phyloP scores from a whole-genome alignment of 2,113 vertebrate species.

The Coryphaenoides rupestris region DNA sequence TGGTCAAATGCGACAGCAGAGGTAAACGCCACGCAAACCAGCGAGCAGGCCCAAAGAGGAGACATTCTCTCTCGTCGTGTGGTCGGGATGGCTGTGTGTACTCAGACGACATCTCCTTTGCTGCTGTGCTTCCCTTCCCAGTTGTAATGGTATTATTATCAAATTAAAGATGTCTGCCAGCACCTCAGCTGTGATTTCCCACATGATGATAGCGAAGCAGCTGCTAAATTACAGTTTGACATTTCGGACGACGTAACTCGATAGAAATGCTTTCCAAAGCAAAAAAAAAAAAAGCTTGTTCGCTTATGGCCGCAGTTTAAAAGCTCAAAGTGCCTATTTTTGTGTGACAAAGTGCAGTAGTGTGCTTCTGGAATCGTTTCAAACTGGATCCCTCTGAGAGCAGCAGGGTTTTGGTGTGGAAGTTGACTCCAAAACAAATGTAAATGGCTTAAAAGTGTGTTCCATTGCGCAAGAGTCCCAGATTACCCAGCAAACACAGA shows the following conservation, averaged over 20 bases:
- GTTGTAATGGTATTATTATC: too few relatives aligned
- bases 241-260: constrained; percentile 4
- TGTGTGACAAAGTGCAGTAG: constrained; percentile 19
- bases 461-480: constrained; percentile 18
- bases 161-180: neutral
- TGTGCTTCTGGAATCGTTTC: neutral
- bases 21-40: constrained; percentile 71
- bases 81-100: neutral
- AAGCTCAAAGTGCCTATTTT: constrained; percentile 12
- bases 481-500: too few relatives aligned
- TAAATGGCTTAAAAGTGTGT: constrained; percentile 19
- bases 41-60: too few relatives aligned
- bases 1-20: constrained; percentile 88
- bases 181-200: neutral
- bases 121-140: neutral
- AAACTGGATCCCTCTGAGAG: constrained; percentile 11
- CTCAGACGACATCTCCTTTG: neutral
- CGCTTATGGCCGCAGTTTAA: neutral
- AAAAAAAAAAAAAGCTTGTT: constrained; percentile 11
- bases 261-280: constrained; percentile 19
- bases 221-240: constrained; percentile 12
- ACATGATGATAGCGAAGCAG: constrained; percentile 16
- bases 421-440: constrained; percentile 43
- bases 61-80: neutral
- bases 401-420: constrained; percentile 27